Evolutionary conservation across 2,113 vertebrate genomes (phyloP).

Genomic region (Arvicanthis niloticus): DNA sequence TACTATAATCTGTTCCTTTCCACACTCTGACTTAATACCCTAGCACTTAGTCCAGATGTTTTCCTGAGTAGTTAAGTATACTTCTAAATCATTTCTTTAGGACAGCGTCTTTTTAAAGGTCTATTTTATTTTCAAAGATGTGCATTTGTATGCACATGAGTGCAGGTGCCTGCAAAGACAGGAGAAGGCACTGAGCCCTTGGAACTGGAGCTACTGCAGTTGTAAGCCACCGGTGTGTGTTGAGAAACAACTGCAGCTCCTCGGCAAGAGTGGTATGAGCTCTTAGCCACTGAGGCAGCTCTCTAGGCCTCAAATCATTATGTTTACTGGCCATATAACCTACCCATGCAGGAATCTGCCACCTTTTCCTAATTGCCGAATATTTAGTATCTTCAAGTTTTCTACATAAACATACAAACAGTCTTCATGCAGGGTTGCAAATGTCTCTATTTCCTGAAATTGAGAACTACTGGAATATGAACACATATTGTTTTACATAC

Average conservation of each 20-base stretch:
- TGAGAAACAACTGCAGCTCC: neutral
- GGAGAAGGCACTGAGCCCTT: neutral
- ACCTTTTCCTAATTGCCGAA: slow-evolving; percentile 41
- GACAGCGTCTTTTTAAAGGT: neutral
- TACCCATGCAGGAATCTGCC: neutral
- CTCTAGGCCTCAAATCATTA: neutral
- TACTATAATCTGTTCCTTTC: slow-evolving; percentile 31
- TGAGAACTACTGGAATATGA: slow-evolving; percentile 11
- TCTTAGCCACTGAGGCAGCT: neutral
- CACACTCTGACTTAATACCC: slow-evolving; percentile 19
- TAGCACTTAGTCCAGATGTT: neutral
- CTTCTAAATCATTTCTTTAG: slow-evolving; percentile 11
- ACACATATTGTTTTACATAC: neutral
- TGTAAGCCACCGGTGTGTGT: neutral
- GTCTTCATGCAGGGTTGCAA: neutral
- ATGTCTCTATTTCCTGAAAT: neutral
- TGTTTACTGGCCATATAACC: slow-evolving; percentile 21
- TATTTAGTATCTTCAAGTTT: slow-evolving; percentile 31
- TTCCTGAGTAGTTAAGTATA: slow-evolving; percentile 25
- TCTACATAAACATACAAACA: neutral
- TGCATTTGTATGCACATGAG: neutral
- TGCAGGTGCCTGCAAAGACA: neutral
- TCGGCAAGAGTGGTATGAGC: neutral
- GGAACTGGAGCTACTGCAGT: neutral
- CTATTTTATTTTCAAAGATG: neutral